Evolutionary conservation across 2,113 vertebrate genomes (phyloP).

Genomic region (Pavo muticus): DNA sequence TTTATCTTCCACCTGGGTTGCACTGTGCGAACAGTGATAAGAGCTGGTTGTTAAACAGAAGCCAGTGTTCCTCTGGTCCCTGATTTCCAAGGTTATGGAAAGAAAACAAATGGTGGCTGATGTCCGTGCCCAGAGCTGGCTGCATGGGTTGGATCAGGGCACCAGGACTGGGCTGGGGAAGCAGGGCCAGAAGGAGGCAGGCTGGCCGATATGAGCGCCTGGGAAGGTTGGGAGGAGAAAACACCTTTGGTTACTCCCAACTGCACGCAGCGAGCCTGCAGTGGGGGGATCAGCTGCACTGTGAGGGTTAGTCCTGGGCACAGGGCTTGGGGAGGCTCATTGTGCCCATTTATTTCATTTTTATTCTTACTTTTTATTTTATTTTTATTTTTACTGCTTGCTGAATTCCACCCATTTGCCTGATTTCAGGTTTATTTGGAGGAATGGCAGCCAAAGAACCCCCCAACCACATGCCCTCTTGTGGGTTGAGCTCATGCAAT

Average conservation of each 20-base stretch:
- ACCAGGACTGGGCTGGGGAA: neutral
- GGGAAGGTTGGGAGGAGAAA: neutral
- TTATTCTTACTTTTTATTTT: too few species aligned
- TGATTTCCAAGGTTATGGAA: neutral
- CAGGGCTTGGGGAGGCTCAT: neutral
- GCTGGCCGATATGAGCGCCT: neutral
- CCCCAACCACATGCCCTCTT: neutral
- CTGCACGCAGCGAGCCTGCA: neutral
- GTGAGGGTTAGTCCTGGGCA: neutral
- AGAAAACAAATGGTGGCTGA: neutral
- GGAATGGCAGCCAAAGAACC: too few species aligned
- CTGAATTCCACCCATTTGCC: too few species aligned
- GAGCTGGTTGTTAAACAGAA: neutral
- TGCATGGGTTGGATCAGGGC: neutral
- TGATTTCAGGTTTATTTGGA: too few species aligned
- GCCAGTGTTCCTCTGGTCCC: neutral
- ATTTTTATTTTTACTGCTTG: too few species aligned
- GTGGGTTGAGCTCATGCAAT: too few species aligned
- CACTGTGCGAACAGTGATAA: neutral
- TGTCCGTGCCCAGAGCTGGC: neutral
- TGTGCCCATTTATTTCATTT: too few species aligned
- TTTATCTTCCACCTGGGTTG: neutral
- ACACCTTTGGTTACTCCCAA: rapidly evolving
- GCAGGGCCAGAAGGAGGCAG: neutral
- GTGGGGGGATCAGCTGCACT: too few species aligned